Evolutionary conservation across 2,797 vertebrate species (phyloP).

Genomic region (Hapalemur alaotrensis): DNA sequence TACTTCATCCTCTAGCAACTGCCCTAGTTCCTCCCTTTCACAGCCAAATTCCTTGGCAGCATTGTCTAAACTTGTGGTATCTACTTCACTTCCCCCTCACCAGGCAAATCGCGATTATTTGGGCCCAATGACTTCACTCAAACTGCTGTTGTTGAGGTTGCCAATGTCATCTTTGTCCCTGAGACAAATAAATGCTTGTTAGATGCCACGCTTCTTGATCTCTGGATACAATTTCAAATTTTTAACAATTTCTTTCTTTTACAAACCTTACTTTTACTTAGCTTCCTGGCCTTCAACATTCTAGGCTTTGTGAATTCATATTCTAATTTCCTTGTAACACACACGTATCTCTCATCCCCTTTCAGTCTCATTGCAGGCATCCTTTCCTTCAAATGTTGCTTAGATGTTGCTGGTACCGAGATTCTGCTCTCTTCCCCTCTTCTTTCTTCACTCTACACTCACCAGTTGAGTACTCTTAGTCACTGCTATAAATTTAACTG

Average conservation of each 20-base stretch:
- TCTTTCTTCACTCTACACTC: neutral
- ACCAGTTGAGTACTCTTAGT: neutral
- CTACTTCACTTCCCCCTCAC: neutral
- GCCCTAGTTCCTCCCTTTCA: neutral
- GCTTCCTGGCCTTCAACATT: neutral
- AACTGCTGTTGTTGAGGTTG: neutral
- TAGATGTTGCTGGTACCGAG: neutral
- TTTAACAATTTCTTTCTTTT: neutral
- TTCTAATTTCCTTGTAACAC: neutral
- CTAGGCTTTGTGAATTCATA: neutral
- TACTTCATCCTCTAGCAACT: neutral
- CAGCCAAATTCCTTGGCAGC: neutral
- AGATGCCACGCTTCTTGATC: neutral
- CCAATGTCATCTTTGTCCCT: neutral
- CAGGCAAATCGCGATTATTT: neutral
- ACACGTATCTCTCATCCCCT: neutral
- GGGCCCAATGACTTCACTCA: neutral
- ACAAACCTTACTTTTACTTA: neutral
- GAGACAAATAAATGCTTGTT: neutral
- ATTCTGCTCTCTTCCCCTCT: neutral
- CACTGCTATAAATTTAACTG: neutral
- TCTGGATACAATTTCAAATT: neutral
- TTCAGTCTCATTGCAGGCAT: neutral
- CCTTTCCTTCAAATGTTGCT: neutral
- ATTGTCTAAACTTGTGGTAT: neutral